phyloP scores from a whole-genome alignment of 1,140 invertebrate genomes.

The Scaptomyza montana region DNA sequence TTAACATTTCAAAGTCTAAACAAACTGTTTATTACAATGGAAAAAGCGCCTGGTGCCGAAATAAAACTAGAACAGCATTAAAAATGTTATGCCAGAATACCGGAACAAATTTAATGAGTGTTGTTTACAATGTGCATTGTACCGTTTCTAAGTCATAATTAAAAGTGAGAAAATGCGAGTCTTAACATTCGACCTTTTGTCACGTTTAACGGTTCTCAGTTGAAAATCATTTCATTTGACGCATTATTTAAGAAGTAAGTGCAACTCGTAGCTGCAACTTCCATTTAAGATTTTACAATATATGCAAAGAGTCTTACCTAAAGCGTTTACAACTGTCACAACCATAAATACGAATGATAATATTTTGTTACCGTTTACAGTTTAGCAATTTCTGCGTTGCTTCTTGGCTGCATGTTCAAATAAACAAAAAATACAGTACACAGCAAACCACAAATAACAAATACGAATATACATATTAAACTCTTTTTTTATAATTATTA shows the following conservation, averaged over 20 bases:
- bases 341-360: background rate
- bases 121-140: background rate
- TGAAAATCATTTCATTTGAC: background rate
- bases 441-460: background rate
- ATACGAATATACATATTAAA: too few species aligned
- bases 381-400: conserved; percentile 5
- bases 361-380: conserved; percentile 4
- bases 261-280: background rate
- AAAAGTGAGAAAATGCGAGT: background rate
- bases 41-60: background rate
- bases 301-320: background rate
- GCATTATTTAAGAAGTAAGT: too few species aligned
- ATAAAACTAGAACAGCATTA: background rate
- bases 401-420: conserved; percentile 35
- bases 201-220: too few species aligned
- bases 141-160: background rate
- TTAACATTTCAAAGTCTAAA: background rate
- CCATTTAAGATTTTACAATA: too few species aligned
- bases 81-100: background rate
- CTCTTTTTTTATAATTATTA: too few species aligned
- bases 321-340: background rate
- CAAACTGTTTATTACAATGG: background rate
- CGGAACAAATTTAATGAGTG: background rate
- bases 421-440: conserved; percentile 17
- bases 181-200: too few species aligned